These are phyloP conservation scores for Gari tellinella DNA, from an alignment of 2,888 invertebrate species.

Conservation along the genomic window DNA sequence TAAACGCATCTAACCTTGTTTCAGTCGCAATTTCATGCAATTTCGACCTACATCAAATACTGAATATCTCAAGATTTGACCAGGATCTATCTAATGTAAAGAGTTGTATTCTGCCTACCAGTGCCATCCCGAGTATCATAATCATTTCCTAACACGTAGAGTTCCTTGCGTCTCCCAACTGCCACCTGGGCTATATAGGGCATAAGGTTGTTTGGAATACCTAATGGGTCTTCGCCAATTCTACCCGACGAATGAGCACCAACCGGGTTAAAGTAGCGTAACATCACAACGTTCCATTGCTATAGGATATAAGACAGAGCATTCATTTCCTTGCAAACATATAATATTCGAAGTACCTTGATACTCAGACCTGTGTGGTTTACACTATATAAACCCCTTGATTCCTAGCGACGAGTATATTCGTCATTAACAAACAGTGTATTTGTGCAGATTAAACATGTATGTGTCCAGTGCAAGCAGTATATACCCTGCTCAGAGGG, in stretches of 20 bases:
- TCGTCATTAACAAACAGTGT: too few relatives aligned
- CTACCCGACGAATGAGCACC: slow-evolving; percentile 96
- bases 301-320: slow-evolving; percentile 81
- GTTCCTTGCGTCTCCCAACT: slow-evolving; percentile 92
- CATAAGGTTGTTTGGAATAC: slow-evolving; percentile 97
- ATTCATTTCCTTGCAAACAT: not conserved
- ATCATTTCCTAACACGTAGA: slow-evolving; percentile 95
- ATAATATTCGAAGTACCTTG: not conserved
- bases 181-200: slow-evolving; percentile 97
- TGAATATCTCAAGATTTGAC: too few relatives aligned
- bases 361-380: too few relatives aligned
- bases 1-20: not conserved
- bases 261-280: slow-evolving; percentile 98
- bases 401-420: too few relatives aligned
- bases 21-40: not conserved
- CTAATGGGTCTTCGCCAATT: slow-evolving; percentile 98
- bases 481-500: too few relatives aligned
- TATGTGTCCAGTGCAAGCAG: too few relatives aligned
- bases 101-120: too few relatives aligned
- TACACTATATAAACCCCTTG: too few relatives aligned
- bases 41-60: not conserved
- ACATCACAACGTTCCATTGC: slow-evolving; percentile 96
- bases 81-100: too few relatives aligned
- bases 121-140: slow-evolving; percentile 97
- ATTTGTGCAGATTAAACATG: too few relatives aligned